A percentile compares a stretch with the other conserved stretches of the same genome.
These are phyloP conservation scores for Microctonus brassicae DNA, from an alignment of 2,888 invertebrate genomes.

Conservation along the genomic window DNA sequence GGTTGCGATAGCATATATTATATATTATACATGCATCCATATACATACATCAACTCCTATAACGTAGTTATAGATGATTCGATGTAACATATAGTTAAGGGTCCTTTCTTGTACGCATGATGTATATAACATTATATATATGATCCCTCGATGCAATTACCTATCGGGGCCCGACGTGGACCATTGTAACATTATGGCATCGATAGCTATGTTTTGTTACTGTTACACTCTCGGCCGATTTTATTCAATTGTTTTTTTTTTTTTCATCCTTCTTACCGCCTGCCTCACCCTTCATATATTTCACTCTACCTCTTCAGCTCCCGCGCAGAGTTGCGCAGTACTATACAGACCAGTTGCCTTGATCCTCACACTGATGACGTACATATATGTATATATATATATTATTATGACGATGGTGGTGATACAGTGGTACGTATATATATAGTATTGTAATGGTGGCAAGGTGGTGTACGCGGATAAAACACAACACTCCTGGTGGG, in stretches of 20 bases:
- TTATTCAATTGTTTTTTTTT: conserved; percentile 32
- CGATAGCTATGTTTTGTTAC: conserved; percentile 67
- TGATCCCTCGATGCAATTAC: conserved; percentile 58
- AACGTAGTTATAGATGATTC: conserved; percentile 56
- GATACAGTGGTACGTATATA: background rate
- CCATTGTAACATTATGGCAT: conserved; percentile 51
- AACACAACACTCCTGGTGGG: conserved; percentile 59
- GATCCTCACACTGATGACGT: background rate
- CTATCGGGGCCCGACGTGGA: conserved; percentile 37
- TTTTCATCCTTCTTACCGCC: too few species aligned
- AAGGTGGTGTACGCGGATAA: conserved; percentile 52
- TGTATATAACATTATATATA: conserved; percentile 37
- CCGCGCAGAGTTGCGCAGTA: conserved; percentile 1
- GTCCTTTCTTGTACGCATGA: conserved; percentile 55
- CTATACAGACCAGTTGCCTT: background rate
- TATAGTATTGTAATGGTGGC: conserved; percentile 46
- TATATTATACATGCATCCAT: too few species aligned
- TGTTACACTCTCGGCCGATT: conserved; percentile 54
- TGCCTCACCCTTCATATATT: conserved; percentile 39
- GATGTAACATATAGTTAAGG: conserved; percentile 65
- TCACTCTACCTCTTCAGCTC: conserved; percentile 31
- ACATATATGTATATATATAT: background rate
- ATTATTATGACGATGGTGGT: too few species aligned
- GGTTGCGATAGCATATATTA: too few species aligned
- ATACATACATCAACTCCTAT: conserved; percentile 31